Conservation (phyloP, 2,888 invertebrate species). For the Drosophila tripunctata region DNA sequence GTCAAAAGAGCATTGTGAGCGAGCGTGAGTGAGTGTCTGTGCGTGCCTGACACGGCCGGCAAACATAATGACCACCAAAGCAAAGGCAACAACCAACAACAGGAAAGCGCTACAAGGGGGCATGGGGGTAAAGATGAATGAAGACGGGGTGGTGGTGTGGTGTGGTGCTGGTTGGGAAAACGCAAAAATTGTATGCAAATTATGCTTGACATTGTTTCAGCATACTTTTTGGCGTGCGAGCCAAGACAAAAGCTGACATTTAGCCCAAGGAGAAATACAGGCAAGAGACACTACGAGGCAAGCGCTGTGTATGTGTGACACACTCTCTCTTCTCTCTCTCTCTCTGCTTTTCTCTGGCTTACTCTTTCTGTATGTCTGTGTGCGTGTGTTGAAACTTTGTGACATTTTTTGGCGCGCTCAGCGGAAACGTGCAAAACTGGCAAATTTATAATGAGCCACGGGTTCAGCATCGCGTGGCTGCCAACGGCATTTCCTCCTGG, state of each 20-base stretch:
- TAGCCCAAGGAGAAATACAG: conserved; percentile 73
- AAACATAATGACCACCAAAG: conserved; percentile 74
- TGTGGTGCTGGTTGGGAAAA: conserved; percentile 9
- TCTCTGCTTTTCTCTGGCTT: conserved; percentile 16
- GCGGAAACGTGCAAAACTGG: conserved; percentile 78
- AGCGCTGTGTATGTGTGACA: background rate
- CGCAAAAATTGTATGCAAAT: conserved; percentile 74
- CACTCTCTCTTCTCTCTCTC: conserved; percentile 3
- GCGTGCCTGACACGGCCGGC: conserved; percentile 69
- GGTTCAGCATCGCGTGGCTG: conserved; percentile 57
- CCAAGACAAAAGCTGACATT: conserved; percentile 79
- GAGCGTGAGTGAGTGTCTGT: conserved; percentile 60
- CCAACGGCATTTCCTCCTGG: conserved; percentile 66
- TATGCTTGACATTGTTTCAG: conserved; percentile 78
- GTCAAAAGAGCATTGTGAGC: conserved; percentile 69
- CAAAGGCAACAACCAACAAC: conserved; percentile 43
- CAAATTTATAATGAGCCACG: conserved; percentile 78
- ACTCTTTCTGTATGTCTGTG: conserved; percentile 10
- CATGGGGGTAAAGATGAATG: background rate
- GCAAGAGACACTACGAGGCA: conserved; percentile 13
- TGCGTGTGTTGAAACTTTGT: conserved; percentile 66
- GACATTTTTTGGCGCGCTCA: conserved; percentile 73
- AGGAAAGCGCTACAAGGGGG: background rate
- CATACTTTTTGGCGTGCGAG: conserved; percentile 75
- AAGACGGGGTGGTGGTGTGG: background rate